Evolutionary conservation across 2,113 vertebrate genomes (phyloP).

Genomic region (Uria lomvia): DNA sequence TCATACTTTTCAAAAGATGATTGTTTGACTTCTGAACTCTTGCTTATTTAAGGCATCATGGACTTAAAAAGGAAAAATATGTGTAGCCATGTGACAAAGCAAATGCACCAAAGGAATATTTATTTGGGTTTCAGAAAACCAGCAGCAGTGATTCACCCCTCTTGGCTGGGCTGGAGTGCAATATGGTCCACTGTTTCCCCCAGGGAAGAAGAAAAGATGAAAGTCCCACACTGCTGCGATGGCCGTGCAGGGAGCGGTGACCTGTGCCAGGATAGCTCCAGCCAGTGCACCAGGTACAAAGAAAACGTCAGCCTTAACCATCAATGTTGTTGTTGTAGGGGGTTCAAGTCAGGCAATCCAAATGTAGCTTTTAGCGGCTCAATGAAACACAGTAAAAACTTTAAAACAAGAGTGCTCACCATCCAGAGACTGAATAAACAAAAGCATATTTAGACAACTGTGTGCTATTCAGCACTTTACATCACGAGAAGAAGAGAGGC

Average conservation of each 20-base stretch:
- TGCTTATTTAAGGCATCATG: background rate
- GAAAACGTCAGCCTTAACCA: background rate
- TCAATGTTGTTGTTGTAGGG: background rate
- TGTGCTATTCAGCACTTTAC: constrained; percentile 5
- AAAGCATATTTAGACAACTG: constrained; percentile 54
- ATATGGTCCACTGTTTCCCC: background rate
- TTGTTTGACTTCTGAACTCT: background rate
- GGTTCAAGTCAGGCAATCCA: background rate
- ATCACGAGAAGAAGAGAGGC: background rate
- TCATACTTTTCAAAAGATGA: background rate
- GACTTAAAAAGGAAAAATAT: constrained; percentile 29
- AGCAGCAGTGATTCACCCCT: constrained; percentile 16
- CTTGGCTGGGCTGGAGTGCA: background rate
- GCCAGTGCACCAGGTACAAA: background rate
- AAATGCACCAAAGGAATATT: background rate
- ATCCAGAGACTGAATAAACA: constrained; percentile 36
- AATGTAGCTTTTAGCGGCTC: constrained; percentile 4
- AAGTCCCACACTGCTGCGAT: background rate
- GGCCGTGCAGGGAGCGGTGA: background rate
- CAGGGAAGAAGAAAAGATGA: constrained; percentile 1
- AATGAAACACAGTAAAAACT: background rate
- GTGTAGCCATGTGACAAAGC: background rate
- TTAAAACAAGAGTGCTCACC: background rate
- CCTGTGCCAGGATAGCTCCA: background rate
- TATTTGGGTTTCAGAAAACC: background rate